Percentiles rank a stretch among this genome's conserved stretches.
phyloP scores from a whole-genome alignment of 2,888 invertebrate genomes.

The Cremastobaeus sp. region DNA sequence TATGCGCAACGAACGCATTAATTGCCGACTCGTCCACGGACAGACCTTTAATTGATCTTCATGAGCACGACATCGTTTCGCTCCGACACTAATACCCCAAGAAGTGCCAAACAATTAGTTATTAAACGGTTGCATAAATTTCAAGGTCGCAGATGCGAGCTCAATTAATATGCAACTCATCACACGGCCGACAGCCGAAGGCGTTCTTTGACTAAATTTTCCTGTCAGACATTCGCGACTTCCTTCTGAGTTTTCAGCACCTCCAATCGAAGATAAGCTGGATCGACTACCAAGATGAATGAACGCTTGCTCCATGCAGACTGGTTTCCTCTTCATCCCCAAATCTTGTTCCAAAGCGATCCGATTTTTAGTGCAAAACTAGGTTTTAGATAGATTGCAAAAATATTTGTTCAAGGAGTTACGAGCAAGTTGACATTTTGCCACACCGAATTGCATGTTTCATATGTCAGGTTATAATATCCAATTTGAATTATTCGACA shows the following conservation, averaged over 20 bases:
- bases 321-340: too few relatives aligned
- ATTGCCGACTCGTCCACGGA: slow-evolving; percentile 1
- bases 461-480: too few relatives aligned
- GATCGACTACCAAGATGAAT: too few relatives aligned
- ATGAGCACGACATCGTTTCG: slow-evolving; percentile 12
- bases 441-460: too few relatives aligned
- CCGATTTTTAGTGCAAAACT: too few relatives aligned
- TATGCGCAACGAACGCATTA: background rate
- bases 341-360: too few relatives aligned
- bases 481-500: too few relatives aligned
- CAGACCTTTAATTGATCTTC: slow-evolving; percentile 42
- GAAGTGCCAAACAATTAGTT: slow-evolving; percentile 52
- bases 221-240: background rate
- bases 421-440: too few relatives aligned
- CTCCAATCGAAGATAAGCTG: too few relatives aligned
- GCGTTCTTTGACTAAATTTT: background rate
- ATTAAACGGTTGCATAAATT: slow-evolving; percentile 57
- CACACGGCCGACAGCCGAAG: background rate
- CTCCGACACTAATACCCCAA: slow-evolving; percentile 8
- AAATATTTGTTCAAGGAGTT: too few relatives aligned
- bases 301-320: too few relatives aligned
- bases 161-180: slow-evolving; percentile 42
- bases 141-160: slow-evolving; percentile 36
- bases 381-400: too few relatives aligned
- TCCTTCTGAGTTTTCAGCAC: background rate